Evolutionary conservation across 2,797 vertebrate genomes (phyloP).

Genomic region (Mionectes olivaceus): DNA sequence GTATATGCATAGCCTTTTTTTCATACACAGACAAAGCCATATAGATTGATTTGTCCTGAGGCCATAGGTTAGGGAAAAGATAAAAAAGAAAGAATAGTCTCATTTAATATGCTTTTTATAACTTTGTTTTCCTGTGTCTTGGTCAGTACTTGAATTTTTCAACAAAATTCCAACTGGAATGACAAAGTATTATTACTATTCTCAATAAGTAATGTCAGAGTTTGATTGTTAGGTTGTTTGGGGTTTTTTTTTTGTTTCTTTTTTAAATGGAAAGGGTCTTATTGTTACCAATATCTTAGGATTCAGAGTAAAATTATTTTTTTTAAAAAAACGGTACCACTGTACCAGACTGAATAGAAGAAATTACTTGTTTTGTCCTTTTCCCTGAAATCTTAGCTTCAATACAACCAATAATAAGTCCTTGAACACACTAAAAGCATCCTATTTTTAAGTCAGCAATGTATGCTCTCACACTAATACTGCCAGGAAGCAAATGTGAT

Average conservation of each 20-base stretch:
- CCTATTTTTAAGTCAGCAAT: background rate
- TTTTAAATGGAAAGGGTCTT: background rate
- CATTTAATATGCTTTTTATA: background rate
- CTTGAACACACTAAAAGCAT: background rate
- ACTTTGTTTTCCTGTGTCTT: background rate
- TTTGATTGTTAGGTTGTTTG: background rate
- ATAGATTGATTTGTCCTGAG: background rate
- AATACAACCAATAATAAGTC: background rate
- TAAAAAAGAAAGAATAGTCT: background rate
- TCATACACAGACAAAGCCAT: background rate
- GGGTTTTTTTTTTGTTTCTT: background rate
- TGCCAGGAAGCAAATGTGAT: background rate
- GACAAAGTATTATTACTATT: background rate
- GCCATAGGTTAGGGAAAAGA: background rate
- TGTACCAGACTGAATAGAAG: background rate
- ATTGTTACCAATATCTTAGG: background rate
- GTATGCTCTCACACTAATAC: background rate
- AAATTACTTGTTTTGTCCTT: background rate
- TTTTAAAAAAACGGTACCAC: background rate
- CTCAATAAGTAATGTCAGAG: background rate
- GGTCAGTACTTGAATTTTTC: background rate
- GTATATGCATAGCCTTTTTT: background rate
- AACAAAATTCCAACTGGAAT: background rate
- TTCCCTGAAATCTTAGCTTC: background rate
- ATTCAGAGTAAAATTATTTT: background rate